Percentiles rank a stretch among this genome's conserved stretches.
Evolutionary conservation across 2,113 vertebrate genomes (phyloP).

Genomic region (Sinocyclocheilus maitianheensis): DNA sequence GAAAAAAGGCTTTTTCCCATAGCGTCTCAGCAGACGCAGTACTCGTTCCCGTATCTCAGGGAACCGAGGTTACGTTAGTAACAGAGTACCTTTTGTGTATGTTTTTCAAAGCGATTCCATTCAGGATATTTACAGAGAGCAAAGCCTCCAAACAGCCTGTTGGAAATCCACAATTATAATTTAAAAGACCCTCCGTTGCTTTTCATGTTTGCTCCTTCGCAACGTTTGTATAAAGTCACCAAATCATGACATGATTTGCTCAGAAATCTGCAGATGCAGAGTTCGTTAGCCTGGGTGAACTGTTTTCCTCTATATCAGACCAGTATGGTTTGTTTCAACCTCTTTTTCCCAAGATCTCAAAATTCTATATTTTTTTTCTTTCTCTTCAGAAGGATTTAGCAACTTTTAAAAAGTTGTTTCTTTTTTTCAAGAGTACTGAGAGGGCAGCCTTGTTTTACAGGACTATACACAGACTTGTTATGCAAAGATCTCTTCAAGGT

Average conservation of each 20-base stretch:
- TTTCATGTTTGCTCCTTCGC: constrained; percentile 14
- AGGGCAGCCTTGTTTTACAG: no score
- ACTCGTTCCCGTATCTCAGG: no score
- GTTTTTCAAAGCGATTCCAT: constrained; percentile 7
- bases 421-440: no score
- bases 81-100: neutral
- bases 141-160: constrained; percentile 30
- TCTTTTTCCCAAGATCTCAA: neutral
- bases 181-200: constrained; percentile 1
- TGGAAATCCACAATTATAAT: constrained; percentile 30
- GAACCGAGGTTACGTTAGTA: no score
- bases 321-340: neutral
- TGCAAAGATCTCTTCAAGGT: no score
- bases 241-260: constrained; percentile 22
- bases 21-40: no score
- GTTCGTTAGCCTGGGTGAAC: neutral
- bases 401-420: no score
- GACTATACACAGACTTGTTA: no score
- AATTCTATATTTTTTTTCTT: no score
- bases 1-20: no score
- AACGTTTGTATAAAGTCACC: constrained; percentile 14
- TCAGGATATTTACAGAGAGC: constrained; percentile 23
- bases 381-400: no score
- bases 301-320: constrained; percentile 8
- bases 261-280: neutral